A percentile compares a stretch with the other conserved stretches of the same genome.
Evolutionary conservation across 1,140 invertebrate genomes (phyloP).

Genomic region (Lordiphosa clarofinis): DNA sequence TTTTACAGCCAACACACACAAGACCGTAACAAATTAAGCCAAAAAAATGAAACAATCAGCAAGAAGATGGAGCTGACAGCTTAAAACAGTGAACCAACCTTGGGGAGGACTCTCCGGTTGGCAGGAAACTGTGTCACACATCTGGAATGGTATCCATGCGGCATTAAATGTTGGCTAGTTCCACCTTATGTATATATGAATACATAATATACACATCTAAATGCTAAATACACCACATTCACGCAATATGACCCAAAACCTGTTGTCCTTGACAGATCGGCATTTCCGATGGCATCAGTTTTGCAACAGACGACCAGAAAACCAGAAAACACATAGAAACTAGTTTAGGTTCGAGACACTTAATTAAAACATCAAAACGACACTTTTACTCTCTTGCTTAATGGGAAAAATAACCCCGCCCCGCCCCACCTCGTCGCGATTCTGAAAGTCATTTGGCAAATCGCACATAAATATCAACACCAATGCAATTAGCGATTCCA

Average conservation of each 20-base stretch:
- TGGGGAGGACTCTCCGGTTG: conserved; percentile 16
- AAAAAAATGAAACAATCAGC: conserved; percentile 2
- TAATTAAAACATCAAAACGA: conserved; percentile 25
- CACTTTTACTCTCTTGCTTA: conserved; percentile 31
- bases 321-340: conserved; percentile 32
- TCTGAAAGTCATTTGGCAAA: conserved; percentile 48
- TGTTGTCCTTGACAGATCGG: conserved; percentile 41
- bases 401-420: too few species aligned
- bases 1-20: conserved; percentile 16
- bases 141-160: conserved; percentile 13
- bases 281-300: conserved; percentile 12
- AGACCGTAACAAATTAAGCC: conserved; percentile 31
- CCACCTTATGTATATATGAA: conserved; percentile 41
- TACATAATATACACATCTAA: conserved; percentile 55
- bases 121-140: conserved; percentile 47
- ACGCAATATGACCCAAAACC: conserved; percentile 48
- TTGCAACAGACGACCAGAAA: conserved; percentile 21
- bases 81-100: conserved; percentile 16
- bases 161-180: not conserved
- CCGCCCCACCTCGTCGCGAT: conserved; percentile 1
- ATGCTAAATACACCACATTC: conserved; percentile 36
- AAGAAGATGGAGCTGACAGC: conserved; percentile 8
- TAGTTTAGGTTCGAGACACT: conserved; percentile 34
- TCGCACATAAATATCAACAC: not conserved
- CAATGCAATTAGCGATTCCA: too few species aligned